Percentiles rank a stretch among this genome's conserved stretches.
Conservation (phyloP, 2,888 invertebrate species). For the Flabesymbios commensalis region DNA sequence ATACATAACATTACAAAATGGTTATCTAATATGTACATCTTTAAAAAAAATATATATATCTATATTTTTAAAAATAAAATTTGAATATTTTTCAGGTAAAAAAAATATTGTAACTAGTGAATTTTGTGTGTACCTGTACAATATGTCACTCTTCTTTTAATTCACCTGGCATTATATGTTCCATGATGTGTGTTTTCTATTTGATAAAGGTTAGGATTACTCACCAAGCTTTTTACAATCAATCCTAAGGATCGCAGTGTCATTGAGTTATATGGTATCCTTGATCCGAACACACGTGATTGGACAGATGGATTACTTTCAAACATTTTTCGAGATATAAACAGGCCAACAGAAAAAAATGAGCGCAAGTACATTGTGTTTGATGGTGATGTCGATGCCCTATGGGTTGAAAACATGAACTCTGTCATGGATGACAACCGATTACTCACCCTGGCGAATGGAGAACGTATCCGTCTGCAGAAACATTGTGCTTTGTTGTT, state of each 20-base stretch:
- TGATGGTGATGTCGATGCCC: conserved; percentile 91
- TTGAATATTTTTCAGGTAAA: too few species aligned
- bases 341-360: conserved; percentile 74
- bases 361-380: conserved; percentile 84
- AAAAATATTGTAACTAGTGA: too few species aligned
- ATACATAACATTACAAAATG: too few species aligned
- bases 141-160: too few species aligned
- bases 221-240: conserved; percentile 78
- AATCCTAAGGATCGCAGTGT: conserved; percentile 92
- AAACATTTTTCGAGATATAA: conserved; percentile 88
- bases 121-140: too few species aligned
- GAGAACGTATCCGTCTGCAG: conserved; percentile 82
- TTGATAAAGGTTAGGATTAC: conserved; percentile 68
- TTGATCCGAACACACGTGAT: conserved; percentile 83
- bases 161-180: too few species aligned
- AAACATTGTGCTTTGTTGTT: conserved; percentile 82
- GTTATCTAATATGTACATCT: too few species aligned
- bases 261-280: conserved; percentile 83
- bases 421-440: conserved; percentile 94
- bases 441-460: conserved; percentile 85
- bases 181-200: too few species aligned
- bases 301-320: conserved; percentile 93
- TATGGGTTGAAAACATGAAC: conserved; percentile 97
- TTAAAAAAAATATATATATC: too few species aligned
- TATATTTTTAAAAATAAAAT: too few species aligned